Conservation (phyloP, 2,797 vertebrate species). For the Tapera naevia region DNA sequence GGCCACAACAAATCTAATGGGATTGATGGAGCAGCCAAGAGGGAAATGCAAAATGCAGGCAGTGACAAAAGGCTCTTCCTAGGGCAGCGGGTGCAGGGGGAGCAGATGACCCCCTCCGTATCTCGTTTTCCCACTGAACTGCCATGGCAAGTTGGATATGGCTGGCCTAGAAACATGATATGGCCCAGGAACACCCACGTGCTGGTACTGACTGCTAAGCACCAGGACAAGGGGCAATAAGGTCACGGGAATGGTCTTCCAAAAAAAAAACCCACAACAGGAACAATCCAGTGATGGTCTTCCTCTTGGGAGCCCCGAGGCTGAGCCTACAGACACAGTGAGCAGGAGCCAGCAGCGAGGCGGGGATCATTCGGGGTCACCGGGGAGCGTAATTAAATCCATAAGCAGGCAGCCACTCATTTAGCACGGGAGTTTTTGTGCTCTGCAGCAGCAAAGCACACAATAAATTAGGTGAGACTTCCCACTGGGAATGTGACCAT, state of each 20-base stretch:
- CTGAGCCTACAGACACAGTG: neutral
- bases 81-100: neutral
- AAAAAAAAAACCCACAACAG: neutral
- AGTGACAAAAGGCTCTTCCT: neutral
- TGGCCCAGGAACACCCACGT: neutral
- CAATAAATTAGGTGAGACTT: neutral
- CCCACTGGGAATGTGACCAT: accelerated
- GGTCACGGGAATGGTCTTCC: neutral
- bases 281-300: neutral
- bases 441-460: neutral
- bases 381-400: neutral
- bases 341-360: neutral
- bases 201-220: neutral
- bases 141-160: neutral
- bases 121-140: neutral
- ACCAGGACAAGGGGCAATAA: neutral
- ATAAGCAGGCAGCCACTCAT: neutral
- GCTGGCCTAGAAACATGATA: neutral
- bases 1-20: neutral
- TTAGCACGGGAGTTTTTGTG: neutral
- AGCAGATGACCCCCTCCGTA: neutral
- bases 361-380: neutral
- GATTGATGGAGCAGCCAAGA: neutral
- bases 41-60: neutral
- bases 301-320: neutral